A percentile compares a stretch with the other conserved stretches of the same genome.
phyloP scores from a whole-genome alignment of 2,797 vertebrate species.

The Coendou prehensilis region DNA sequence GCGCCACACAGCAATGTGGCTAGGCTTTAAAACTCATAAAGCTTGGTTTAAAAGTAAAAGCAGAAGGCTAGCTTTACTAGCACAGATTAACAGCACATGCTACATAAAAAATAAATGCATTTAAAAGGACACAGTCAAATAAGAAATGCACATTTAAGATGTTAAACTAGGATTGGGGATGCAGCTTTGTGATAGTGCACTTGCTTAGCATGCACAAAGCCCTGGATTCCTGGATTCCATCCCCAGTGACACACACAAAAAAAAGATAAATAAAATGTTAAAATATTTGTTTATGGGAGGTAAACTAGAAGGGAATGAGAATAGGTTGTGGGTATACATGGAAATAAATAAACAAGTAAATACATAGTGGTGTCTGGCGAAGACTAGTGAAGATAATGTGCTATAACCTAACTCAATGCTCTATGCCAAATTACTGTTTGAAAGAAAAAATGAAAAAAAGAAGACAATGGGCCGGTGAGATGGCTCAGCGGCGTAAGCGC shows the following conservation, averaged over 20 bases:
- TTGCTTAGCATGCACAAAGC: neutral
- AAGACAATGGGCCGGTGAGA: neutral
- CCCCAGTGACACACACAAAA: neutral
- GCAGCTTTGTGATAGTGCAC: neutral
- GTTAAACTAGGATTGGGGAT: neutral
- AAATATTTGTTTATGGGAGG: neutral
- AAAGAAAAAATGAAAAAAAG: neutral
- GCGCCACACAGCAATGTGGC: fast-evolving
- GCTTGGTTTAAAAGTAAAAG: neutral
- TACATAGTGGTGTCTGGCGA: neutral
- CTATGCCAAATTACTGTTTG: neutral
- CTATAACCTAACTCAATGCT: neutral
- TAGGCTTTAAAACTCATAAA: neutral
- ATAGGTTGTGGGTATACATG: neutral
- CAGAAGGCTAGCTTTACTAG: neutral
- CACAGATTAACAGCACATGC: neutral
- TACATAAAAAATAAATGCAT: fast-evolving
- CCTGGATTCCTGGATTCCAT: neutral
- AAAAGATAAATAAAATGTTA: neutral
- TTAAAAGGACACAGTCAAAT: neutral
- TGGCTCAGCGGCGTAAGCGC: too few relatives aligned
- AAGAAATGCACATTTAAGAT: neutral
- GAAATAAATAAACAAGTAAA: neutral
- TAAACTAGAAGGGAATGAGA: neutral
- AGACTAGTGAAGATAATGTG: neutral